phyloP scores from a whole-genome alignment of 2,888 invertebrate species.

The Lepidochitona cinerea region DNA sequence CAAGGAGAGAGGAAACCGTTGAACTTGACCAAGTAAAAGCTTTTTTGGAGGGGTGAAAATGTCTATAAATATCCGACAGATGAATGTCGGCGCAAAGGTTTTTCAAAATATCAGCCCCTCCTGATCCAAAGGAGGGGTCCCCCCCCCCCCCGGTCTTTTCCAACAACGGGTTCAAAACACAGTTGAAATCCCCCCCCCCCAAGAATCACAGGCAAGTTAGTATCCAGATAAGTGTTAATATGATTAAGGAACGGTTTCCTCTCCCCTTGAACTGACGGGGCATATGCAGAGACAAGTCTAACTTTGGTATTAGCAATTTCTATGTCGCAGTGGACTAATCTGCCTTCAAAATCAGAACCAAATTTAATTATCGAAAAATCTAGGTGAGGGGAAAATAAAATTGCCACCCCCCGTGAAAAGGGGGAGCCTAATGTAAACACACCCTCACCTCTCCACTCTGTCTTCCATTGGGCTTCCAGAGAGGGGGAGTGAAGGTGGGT shows the following conservation, averaged over 20 bases:
- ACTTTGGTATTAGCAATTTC: neutral
- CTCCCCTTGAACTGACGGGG: neutral
- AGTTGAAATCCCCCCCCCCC: neutral
- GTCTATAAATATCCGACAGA: neutral
- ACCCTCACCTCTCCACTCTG: too few species aligned
- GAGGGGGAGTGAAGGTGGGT: too few species aligned
- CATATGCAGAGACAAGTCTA: neutral
- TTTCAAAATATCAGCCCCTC: neutral
- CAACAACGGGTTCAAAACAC: too few species aligned
- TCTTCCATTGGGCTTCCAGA: too few species aligned
- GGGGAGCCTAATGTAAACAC: neutral
- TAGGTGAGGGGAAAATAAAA: neutral
- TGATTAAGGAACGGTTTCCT: neutral
- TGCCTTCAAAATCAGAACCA: neutral
- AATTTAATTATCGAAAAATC: neutral
- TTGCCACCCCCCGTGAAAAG: neutral
- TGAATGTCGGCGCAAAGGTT: neutral
- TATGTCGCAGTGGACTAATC: neutral
- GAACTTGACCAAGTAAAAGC: neutral
- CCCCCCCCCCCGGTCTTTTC: too few species aligned
- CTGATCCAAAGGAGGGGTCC: neutral
- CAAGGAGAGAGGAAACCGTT: neutral
- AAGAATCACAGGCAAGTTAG: neutral
- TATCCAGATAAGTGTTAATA: neutral
- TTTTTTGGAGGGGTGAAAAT: neutral